Evolutionary conservation across 2,113 vertebrate species (phyloP).

Genomic region (Nannobrachium achirus): DNA sequence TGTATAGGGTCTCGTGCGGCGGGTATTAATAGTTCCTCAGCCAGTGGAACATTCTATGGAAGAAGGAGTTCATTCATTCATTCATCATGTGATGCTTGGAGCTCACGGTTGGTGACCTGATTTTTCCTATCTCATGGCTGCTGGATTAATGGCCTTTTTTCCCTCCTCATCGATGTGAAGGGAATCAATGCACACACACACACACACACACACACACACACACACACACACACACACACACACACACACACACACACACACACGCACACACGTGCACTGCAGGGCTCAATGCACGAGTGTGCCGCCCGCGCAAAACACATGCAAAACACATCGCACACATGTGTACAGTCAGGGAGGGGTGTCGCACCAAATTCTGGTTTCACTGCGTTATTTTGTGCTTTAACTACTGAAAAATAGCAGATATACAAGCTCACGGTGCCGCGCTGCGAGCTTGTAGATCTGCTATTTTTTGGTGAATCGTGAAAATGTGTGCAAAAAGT

Average conservation of each 20-base stretch:
- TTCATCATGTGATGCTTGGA: conserved; percentile 66
- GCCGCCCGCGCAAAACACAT: no score
- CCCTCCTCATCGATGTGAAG: conserved; percentile 15
- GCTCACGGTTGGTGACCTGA: conserved; percentile 59
- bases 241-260: conserved; percentile 2
- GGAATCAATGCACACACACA: conserved; percentile 14
- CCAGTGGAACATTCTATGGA: conserved; percentile 67
- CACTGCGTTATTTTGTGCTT: no score
- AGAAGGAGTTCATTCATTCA: conserved; percentile 72
- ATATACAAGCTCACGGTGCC: no score
- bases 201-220: conserved; percentile 14
- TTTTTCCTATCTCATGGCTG: conserved; percentile 52
- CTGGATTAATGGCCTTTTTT: conserved; percentile 41
- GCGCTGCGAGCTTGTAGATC: no score
- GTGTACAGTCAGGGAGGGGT: no score
- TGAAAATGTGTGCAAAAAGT: no score
- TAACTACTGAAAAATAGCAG: no score
- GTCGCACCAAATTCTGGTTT: no score
- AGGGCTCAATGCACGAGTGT: no score
- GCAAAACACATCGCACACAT: no score
- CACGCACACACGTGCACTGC: no score
- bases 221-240: background rate
- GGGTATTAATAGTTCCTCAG: conserved; percentile 70
- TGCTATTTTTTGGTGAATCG: no score
- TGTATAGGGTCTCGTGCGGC: conserved; percentile 45